Evolutionary conservation across 2,888 invertebrate genomes (phyloP), one percentile per base, ranked within the genome.

Genomic region (Tridacna gigas): DNA sequence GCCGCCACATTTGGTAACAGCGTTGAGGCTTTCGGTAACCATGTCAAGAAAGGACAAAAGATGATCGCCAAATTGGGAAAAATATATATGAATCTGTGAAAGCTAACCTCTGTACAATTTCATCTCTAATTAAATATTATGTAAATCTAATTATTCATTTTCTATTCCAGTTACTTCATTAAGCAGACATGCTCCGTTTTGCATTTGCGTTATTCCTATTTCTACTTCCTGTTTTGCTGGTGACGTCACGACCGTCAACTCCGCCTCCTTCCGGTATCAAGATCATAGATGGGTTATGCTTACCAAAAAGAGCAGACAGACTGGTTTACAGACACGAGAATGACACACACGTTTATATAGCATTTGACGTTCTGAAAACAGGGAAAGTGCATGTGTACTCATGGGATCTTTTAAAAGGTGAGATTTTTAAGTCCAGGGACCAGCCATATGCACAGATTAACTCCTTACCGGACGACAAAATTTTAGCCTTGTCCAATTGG

Each of bases 241-340:
- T 77, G 77, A 69, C 69, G 56, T 69, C 75, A 75, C 63, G 37
- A 20, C 63, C 75, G 22, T 9, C 28, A 37, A 63, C 61, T 12
- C 25, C 25, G 25, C 37, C 82, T 9, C 74, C 79, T 20, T 80
- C 85, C 18, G 88, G 88, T 7, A 79, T 83, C 22, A 56, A 80
- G 18, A 86, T 88, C 25, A 69, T 88, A 13, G 82, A 86, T 25
- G 88, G 86, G n/a, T 22, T 79, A 18, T 91, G 91, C 65, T 77
- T 91, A 56, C 80, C 87, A 3, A 76, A 80, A 25, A 77, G 86
- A 12, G 81, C 89, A 3, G 89, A 89, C 77, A 77, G 89, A 37
- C 79, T 91, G 13, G 89, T 91, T 13, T 90, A 91, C 81, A 79
- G 88, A 67, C 76, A 80, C 25, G 84, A 80, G 69, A 86, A 88